phyloP scores from a whole-genome alignment of 2,113 vertebrate species.

The Cavia aperea region DNA sequence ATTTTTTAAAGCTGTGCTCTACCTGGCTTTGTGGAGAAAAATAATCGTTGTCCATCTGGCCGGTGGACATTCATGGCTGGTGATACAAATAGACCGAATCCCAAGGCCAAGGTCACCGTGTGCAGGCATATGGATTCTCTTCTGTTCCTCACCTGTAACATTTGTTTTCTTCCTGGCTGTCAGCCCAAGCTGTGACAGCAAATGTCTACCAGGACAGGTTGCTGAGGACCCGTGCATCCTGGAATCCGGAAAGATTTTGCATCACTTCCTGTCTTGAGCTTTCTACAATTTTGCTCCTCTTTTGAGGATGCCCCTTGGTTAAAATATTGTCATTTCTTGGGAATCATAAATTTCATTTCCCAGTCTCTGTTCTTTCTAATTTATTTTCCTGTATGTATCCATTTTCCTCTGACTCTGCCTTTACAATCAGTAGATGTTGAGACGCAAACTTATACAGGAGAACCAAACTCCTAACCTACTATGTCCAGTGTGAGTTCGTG shows the following conservation, averaged over 20 bases:
- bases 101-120: neutral
- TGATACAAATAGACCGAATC: neutral
- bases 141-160: rapidly evolving
- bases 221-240: neutral
- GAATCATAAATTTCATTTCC: no score
- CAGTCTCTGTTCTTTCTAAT: rapidly evolving
- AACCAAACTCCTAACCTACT: no score
- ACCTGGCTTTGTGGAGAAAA: neutral
- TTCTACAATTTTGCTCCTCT: rapidly evolving
- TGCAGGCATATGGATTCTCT: no score
- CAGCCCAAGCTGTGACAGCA: neutral
- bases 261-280: neutral
- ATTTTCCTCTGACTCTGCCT: neutral
- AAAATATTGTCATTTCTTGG: rapidly evolving
- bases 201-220: neutral
- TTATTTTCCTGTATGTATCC: rapidly evolving
- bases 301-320: neutral
- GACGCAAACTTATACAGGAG: neutral
- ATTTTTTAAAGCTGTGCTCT: neutral
- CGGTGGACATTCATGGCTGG: neutral
- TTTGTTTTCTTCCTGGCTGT: neutral
- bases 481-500: no score
- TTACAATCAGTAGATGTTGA: rapidly evolving
- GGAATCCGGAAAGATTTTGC: neutral
- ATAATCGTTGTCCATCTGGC: neutral